Conservation (phyloP, 2,797 vertebrate species). For the Enoplosus armatus region DNA sequence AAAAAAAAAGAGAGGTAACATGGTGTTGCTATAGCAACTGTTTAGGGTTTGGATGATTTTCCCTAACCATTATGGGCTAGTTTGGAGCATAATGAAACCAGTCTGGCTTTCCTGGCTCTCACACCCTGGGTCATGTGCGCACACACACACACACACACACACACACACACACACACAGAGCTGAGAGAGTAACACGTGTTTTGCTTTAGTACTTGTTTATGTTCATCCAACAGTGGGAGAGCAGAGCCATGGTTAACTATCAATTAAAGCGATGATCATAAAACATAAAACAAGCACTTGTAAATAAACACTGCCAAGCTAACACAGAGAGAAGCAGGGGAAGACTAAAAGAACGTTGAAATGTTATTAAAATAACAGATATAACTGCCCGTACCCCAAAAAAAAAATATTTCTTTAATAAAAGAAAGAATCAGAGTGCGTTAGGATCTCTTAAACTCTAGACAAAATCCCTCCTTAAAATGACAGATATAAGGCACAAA, state of each 20-base stretch:
- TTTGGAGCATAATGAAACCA: conserved; percentile 86
- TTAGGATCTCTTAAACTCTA: neutral
- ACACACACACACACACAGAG: conserved; percentile 28
- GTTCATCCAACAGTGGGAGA: conserved; percentile 81
- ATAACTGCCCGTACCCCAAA: neutral
- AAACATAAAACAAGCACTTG: conserved; percentile 81
- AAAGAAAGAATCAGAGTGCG: neutral
- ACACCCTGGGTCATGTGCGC: conserved; percentile 60
- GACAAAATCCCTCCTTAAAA: neutral
- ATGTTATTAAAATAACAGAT: conserved; percentile 1
- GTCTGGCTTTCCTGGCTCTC: conserved; percentile 85
- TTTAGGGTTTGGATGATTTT: conserved; percentile 81
- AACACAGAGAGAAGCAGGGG: conserved; percentile 29
- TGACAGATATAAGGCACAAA: conserved; percentile 6
- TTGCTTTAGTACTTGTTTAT: conserved; percentile 87
- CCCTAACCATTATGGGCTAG: conserved; percentile 81
- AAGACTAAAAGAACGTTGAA: conserved; percentile 7
- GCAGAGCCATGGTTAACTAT: conserved; percentile 79
- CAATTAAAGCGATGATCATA: conserved; percentile 83
- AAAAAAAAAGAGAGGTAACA: conserved; percentile 56
- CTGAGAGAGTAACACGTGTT: conserved; percentile 80
- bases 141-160: conserved; percentile 39
- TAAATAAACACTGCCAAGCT: conserved; percentile 78
- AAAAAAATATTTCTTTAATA: neutral
- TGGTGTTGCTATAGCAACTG: conserved; percentile 79